A percentile compares a stretch with the other conserved stretches of the same genome.
Conservation (phyloP, 2,113 vertebrate genomes). For the Seriola aureovittata region DNA sequence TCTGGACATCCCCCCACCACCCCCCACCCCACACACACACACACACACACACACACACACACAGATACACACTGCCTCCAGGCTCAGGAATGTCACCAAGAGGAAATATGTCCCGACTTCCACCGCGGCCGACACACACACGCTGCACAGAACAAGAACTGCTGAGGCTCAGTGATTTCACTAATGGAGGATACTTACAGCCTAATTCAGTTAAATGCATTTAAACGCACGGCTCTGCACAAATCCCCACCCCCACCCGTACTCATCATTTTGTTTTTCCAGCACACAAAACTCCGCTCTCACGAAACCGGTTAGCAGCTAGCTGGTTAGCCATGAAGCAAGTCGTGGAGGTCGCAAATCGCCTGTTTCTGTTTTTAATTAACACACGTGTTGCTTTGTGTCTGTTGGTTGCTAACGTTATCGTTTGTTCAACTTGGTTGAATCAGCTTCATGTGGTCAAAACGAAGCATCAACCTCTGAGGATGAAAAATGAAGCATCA, state of each 20-base stretch:
- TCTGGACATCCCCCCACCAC: constrained; percentile 45
- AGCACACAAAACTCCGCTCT: neutral
- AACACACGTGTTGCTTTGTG: no score
- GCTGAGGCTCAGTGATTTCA: constrained; percentile 32
- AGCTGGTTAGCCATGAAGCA: neutral
- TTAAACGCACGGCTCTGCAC: constrained; percentile 2
- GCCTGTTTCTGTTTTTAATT: no score
- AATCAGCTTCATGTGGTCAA: neutral
- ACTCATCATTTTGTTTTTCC: neutral
- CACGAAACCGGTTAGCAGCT: neutral
- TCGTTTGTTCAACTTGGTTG: neutral
- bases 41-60: constrained; percentile 19
- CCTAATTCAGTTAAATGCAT: neutral
- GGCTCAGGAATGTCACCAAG: constrained; percentile 78
- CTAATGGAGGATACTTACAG: constrained; percentile 11
- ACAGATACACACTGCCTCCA: constrained; percentile 43
- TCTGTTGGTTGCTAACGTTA: neutral
- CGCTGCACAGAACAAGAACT: constrained; percentile 10
- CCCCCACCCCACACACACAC: no score
- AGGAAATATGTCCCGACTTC: constrained; percentile 71
- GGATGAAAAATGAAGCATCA: no score
- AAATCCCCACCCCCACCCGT: no score
- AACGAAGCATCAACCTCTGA: no score
- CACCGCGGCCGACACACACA: constrained; percentile 15
- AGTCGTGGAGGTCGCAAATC: neutral